Evolutionary conservation across 2,113 vertebrate species (phyloP).

Genomic region (Narcine bancroftii): DNA sequence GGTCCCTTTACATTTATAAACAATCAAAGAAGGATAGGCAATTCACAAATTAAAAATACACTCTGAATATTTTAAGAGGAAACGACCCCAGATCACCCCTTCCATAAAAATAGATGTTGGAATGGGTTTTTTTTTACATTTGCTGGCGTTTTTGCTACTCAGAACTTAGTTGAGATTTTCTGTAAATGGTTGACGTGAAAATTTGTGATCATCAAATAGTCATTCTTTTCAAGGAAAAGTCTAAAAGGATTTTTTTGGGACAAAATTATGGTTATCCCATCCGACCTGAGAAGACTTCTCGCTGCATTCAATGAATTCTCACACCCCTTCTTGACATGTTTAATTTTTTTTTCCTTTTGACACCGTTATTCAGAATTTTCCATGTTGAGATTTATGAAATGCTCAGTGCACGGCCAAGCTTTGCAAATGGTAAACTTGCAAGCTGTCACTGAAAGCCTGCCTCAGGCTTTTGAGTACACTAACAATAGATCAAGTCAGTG

Average conservation of each 20-base stretch:
- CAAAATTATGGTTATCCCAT: too few species aligned
- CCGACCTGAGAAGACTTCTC: background rate
- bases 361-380: background rate
- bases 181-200: background rate
- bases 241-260: background rate
- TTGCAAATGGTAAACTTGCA: slow-evolving; percentile 12
- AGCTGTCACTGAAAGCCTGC: slow-evolving; percentile 41
- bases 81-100: too few species aligned
- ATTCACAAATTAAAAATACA: background rate
- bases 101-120: background rate
- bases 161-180: background rate
- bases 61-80: background rate
- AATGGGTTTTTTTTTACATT: background rate
- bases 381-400: background rate
- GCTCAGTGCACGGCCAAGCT: background rate
- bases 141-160: too few species aligned
- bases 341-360: background rate
- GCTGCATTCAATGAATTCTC: too few species aligned
- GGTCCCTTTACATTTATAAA: background rate
- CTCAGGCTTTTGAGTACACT: slow-evolving; percentile 41
- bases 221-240: background rate
- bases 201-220: background rate
- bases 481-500: slow-evolving; percentile 39
- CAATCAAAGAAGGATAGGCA: background rate
- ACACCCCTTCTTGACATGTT: background rate